Conservation (phyloP, 2,797 vertebrate genomes). For the Sebastes umbrosus region DNA sequence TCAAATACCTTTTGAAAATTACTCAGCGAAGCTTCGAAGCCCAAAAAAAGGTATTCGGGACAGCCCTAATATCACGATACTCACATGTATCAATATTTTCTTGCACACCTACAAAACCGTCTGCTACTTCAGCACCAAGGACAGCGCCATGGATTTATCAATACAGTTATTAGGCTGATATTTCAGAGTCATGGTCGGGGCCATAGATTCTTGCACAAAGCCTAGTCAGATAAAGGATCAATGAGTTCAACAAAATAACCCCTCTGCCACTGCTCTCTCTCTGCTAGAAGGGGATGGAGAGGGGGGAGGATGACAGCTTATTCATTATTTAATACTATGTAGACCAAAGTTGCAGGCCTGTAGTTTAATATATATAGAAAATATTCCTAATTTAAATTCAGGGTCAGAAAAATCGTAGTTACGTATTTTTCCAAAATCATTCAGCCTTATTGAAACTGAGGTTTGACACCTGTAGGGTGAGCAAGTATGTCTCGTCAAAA, state of each 20-base stretch:
- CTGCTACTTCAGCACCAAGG: background rate
- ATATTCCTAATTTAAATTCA: background rate
- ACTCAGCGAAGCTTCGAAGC: too few relatives aligned
- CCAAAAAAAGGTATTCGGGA: too few relatives aligned
- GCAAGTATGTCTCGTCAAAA: background rate
- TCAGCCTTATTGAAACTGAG: background rate
- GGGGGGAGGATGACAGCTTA: background rate
- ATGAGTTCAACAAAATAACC: background rate
- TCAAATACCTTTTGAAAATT: fast-evolving
- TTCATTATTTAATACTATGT: background rate
- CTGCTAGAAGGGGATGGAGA: background rate
- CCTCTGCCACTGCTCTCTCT: background rate
- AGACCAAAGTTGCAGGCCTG: background rate
- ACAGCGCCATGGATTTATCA: background rate
- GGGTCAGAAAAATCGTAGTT: background rate
- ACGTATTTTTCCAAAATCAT: background rate
- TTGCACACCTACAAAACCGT: fast-evolving
- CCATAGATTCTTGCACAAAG: background rate
- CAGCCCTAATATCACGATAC: too few relatives aligned
- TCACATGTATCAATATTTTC: too few relatives aligned
- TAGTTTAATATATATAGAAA: background rate
- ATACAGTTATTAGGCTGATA: background rate
- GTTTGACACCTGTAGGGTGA: background rate
- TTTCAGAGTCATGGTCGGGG: background rate
- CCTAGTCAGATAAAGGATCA: background rate